phyloP scores from a whole-genome alignment of 2,888 invertebrate genomes.

The Oscheius onirici region DNA sequence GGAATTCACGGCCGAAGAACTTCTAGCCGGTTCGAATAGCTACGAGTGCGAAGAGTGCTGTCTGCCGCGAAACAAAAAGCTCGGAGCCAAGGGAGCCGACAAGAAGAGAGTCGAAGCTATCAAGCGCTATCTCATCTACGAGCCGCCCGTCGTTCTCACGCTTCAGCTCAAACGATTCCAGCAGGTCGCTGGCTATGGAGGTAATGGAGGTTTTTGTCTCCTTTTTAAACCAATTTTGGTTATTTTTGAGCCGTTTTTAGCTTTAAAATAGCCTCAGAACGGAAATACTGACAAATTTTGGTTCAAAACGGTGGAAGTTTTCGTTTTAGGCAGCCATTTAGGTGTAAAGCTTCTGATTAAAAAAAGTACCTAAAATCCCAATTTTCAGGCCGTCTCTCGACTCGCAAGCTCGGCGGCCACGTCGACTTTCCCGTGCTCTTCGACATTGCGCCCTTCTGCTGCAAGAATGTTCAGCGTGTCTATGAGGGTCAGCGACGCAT shows the following conservation, averaged over 20 bases:
- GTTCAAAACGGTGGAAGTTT: too few relatives aligned
- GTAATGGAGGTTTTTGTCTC: not conserved
- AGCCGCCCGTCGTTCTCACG: slow-evolving; percentile 91
- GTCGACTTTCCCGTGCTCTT: slow-evolving; percentile 87
- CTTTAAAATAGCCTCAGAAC: too few relatives aligned
- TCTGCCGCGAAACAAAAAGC: slow-evolving; percentile 38
- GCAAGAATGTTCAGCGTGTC: slow-evolving; percentile 59
- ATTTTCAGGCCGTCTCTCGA: slow-evolving; percentile 73
- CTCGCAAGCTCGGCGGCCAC: slow-evolving; percentile 81
- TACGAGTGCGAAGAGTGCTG: slow-evolving; percentile 88
- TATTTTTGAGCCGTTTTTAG: too few relatives aligned
- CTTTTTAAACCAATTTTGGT: not conserved
- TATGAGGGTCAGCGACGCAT: slow-evolving; percentile 72
- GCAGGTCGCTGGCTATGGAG: slow-evolving; percentile 74
- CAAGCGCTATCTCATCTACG: slow-evolving; percentile 79
- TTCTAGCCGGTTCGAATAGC: slow-evolving; percentile 84
- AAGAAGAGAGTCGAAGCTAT: slow-evolving; percentile 53
- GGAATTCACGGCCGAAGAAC: slow-evolving; percentile 37
- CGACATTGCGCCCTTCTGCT: slow-evolving; percentile 89
- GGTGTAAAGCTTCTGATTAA: not conserved
- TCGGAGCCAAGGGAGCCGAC: slow-evolving; percentile 28
- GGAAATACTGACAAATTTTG: too few relatives aligned
- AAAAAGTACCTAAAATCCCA: not conserved
- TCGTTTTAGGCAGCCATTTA: too few relatives aligned
- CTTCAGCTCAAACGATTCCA: slow-evolving; percentile 95